Percentiles rank a stretch among this genome's conserved stretches.
Evolutionary conservation across 2,888 invertebrate species (phyloP).

Genomic region (Mechanitis mazaeus): DNA sequence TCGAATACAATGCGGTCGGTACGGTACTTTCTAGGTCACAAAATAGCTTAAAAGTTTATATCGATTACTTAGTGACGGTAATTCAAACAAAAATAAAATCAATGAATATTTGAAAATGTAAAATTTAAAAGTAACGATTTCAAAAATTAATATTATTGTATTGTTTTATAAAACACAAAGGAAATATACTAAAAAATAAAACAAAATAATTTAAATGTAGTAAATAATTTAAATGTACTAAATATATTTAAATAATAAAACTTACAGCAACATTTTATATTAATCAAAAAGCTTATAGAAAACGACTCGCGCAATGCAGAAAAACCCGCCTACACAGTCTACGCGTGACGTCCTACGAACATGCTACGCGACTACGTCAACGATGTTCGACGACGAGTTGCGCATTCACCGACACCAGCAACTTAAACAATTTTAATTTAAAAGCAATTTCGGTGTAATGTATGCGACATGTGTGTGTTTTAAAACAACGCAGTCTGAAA

Average conservation of each 20-base stretch:
- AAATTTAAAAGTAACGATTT: background rate
- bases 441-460: background rate
- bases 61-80: conserved; percentile 44
- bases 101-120: background rate
- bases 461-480: background rate
- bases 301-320: conserved; percentile 27
- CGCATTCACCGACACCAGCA: conserved; percentile 38
- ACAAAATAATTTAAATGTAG: background rate
- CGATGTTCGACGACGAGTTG: conserved; percentile 38
- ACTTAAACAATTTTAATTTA: conserved; percentile 8
- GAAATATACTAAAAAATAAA: background rate
- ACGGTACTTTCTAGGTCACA: conserved; percentile 63
- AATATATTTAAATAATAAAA: background rate
- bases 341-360: conserved; percentile 29
- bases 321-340: conserved; percentile 29
- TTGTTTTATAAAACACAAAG: background rate
- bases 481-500: background rate
- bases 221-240: background rate
- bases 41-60: conserved; percentile 53
- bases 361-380: conserved; percentile 39
- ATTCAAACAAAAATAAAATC: background rate
- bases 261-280: conserved; percentile 1
- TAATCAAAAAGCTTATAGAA: conserved; percentile 16
- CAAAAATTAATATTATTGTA: background rate
- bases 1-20: conserved; percentile 66